Conservation (phyloP, 2,113 vertebrate species). For the Coturnix japonica region DNA sequence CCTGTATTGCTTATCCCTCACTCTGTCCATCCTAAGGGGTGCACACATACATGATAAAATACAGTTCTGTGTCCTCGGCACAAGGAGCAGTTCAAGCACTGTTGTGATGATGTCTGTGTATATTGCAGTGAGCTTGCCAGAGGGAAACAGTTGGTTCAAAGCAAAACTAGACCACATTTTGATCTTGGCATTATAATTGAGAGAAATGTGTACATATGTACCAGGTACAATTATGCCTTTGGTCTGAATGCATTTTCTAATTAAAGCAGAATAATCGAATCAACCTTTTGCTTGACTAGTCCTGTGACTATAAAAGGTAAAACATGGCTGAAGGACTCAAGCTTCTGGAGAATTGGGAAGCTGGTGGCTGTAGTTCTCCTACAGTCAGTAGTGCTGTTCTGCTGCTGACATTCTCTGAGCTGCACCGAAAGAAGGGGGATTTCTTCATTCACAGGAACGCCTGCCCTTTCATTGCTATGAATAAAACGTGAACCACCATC, state of each 20-base stretch:
- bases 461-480: conserved; percentile 13
- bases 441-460: not conserved
- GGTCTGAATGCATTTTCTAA: conserved; percentile 39
- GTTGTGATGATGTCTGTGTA: not conserved
- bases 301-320: conserved; percentile 44
- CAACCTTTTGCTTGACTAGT: conserved; percentile 31
- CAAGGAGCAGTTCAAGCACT: not conserved
- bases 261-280: conserved; percentile 56
- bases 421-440: not conserved
- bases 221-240: not conserved
- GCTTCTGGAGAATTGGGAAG: not conserved
- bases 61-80: not conserved
- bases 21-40: not conserved
- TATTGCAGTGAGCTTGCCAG: not conserved
- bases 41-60: not conserved
- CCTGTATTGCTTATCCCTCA: not conserved
- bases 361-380: not conserved
- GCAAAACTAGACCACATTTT: not conserved
- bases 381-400: not conserved
- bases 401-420: not conserved
- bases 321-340: not conserved
- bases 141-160: not conserved
- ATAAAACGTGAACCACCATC: conserved; percentile 1
- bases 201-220: not conserved
- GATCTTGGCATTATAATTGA: not conserved